Percentiles rank a stretch among this genome's conserved stretches.
Conservation (phyloP, 2,797 vertebrate genomes). For the Argentina silus region DNA sequence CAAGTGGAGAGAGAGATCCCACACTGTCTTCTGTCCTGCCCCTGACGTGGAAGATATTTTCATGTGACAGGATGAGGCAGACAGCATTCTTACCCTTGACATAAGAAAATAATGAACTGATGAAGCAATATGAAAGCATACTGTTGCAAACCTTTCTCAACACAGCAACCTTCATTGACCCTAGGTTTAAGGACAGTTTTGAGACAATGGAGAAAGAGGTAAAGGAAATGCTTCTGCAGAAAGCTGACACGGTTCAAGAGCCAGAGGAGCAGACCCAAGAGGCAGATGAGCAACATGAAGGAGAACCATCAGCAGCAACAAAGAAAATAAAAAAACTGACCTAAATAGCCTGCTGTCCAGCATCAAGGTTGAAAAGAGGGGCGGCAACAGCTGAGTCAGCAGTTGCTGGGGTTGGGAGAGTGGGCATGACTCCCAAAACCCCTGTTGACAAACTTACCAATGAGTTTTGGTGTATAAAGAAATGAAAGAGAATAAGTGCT, state of each 20-base stretch:
- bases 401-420: not conserved
- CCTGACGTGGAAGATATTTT: conserved; percentile 11
- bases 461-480: not conserved
- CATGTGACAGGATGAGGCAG: not conserved
- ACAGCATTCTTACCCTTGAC: not conserved
- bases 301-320: no score
- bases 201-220: conserved; percentile 10
- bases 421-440: not conserved
- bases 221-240: not conserved
- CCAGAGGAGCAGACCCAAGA: not conserved
- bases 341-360: not conserved
- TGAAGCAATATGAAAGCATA: no score
- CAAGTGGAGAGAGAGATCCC: conserved; percentile 33
- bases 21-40: conserved; percentile 27
- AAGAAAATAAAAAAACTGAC: not conserved
- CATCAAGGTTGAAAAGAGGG: not conserved
- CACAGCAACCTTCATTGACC: conserved; percentile 3
- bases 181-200: conserved; percentile 20
- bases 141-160: not conserved
- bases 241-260: not conserved
- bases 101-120: not conserved
- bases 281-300: not conserved
- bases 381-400: not conserved
- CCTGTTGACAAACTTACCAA: not conserved
- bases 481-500: not conserved